A percentile compares a stretch with the other conserved stretches of the same genome.
Evolutionary conservation across 2,888 invertebrate genomes (phyloP).

Genomic region (Glyphotaelius pellucidus): DNA sequence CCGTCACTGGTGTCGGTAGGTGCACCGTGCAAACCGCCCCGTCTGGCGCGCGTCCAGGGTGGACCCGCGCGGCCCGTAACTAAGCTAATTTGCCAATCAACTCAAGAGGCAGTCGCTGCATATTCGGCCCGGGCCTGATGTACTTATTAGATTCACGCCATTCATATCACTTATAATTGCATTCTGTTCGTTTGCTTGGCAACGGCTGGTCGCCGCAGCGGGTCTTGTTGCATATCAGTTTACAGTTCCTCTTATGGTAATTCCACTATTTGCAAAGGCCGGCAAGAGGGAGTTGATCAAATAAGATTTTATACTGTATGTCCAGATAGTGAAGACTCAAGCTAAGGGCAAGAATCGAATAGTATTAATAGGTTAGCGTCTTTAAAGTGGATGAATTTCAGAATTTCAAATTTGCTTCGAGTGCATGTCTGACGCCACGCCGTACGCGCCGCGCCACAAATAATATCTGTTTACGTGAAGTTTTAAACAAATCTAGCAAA

Average conservation of each 20-base stretch:
- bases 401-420: no score
- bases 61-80: slow-evolving; percentile 36
- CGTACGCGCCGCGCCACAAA: no score
- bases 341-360: not conserved
- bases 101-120: slow-evolving; percentile 33
- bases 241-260: not conserved
- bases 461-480: no score
- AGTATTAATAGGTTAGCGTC: no score
- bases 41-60: slow-evolving; percentile 23
- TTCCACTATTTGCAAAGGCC: not conserved
- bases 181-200: slow-evolving; percentile 45
- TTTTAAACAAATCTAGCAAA: no score
- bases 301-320: not conserved
- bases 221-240: slow-evolving; percentile 1
- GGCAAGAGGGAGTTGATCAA: not conserved
- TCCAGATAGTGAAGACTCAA: not conserved
- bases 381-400: no score
- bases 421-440: no score
- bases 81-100: slow-evolving; percentile 60
- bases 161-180: slow-evolving; percentile 59
- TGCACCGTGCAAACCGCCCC: no score
- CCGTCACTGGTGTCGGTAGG: not conserved
- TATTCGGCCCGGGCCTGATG: slow-evolving; percentile 32
- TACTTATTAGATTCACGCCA: slow-evolving; percentile 56
- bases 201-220: not conserved